These are phyloP conservation scores for Drosophila ironensis DNA, from an alignment of 1,140 invertebrate genomes.

Conservation along the genomic window DNA sequence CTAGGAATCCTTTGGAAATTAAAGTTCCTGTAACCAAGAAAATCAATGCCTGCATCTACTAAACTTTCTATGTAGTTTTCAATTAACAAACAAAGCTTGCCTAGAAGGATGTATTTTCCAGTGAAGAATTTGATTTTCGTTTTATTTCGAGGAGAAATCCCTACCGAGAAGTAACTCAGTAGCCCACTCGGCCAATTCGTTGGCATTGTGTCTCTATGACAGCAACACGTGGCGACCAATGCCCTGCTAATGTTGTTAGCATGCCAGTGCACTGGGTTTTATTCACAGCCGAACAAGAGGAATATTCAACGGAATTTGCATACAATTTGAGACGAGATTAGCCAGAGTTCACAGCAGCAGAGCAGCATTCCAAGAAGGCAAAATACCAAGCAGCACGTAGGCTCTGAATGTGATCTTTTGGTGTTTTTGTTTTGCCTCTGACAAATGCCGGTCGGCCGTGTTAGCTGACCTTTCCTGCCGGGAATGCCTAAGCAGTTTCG, in stretches of 20 bases:
- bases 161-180: no score
- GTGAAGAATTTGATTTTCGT: no score
- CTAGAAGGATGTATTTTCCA: no score
- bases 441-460: slow-evolving; percentile 11
- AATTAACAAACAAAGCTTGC: no score
- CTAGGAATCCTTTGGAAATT: no score
- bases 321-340: slow-evolving; percentile 33
- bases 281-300: neutral
- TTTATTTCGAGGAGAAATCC: no score
- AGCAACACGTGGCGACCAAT: slow-evolving; percentile 31
- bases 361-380: neutral
- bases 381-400: slow-evolving; percentile 7
- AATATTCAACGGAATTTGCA: slow-evolving; percentile 18
- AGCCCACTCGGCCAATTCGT: no score
- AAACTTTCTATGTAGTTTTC: no score
- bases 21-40: no score
- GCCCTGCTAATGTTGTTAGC: slow-evolving; percentile 6
- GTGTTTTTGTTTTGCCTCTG: no score
- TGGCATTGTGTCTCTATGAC: slow-evolving; percentile 9
- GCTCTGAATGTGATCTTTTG: neutral
- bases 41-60: no score
- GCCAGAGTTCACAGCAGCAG: neutral
- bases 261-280: slow-evolving; percentile 25
- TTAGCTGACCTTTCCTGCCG: slow-evolving; percentile 27
- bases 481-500: slow-evolving; percentile 33